Evolutionary conservation across 1,140 invertebrate genomes (phyloP).

Genomic region (Pectinophora gossypiella): DNA sequence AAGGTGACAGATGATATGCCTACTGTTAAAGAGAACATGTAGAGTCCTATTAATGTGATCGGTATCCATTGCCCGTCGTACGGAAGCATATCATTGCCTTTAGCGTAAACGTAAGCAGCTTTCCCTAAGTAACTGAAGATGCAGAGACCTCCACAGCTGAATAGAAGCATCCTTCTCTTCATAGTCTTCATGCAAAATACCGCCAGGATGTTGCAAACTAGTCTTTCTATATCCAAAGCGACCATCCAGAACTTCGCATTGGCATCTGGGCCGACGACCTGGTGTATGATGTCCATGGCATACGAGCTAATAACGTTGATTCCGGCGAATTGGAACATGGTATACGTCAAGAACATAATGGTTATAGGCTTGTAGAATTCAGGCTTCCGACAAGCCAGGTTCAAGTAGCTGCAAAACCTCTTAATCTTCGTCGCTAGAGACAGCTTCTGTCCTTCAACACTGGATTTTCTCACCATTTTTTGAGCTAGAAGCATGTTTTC

Average conservation of each 20-base stretch:
- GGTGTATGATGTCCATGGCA: constrained; percentile 52
- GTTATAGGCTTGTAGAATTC: constrained; percentile 65
- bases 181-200: constrained; percentile 60
- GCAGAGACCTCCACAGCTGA: constrained; percentile 44
- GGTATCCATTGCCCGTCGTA: constrained; percentile 50
- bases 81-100: constrained; percentile 32
- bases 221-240: constrained; percentile 50
- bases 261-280: constrained; percentile 49
- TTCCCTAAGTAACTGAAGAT: constrained; percentile 52
- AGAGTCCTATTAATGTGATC: constrained; percentile 44
- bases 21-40: constrained; percentile 61
- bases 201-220: constrained; percentile 55
- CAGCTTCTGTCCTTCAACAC: constrained; percentile 33
- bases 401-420: constrained; percentile 39
- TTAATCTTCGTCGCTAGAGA: constrained; percentile 23
- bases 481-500: constrained; percentile 55
- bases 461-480: constrained; percentile 42
- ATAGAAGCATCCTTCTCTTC: constrained; percentile 53
- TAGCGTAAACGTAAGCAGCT: constrained; percentile 45
- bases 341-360: constrained; percentile 60
- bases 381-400: constrained; percentile 42
- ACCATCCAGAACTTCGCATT: constrained; percentile 59
- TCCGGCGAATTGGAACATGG: constrained; percentile 63
- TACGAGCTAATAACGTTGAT: constrained; percentile 67
- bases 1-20: constrained; percentile 63